Base-by-base conservation (phyloP, 1,140 invertebrate genomes). In the Drosophila rufa region DNA sequence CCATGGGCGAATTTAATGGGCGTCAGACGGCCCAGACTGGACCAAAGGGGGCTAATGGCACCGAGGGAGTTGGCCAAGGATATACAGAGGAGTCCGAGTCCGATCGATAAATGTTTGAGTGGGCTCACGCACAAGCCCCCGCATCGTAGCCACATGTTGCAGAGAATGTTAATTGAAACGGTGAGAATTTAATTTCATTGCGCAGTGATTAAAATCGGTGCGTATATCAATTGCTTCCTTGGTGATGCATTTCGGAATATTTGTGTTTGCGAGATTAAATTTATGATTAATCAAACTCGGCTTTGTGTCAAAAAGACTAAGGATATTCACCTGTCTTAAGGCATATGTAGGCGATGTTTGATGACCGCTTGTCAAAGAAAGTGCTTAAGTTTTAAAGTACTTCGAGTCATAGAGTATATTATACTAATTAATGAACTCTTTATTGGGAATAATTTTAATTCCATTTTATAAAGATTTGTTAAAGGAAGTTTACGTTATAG, bases 1-100 rank as follows among this genome's bases (percentile, higher is more conserved):
- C 79, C 48, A 59, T 40, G 27, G 51, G 12, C 25, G 55, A 89
- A 83, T 86, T 80, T 86, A 80, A 86, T 83, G 83, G 70, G 60
- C 80, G 47, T 75, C 64, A 58, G 61, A 79, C 76, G 65, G 11
- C 36, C 25, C 65, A 50, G 33, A 43, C 45, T 65, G 58, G 36
- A 17, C 59, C n/a, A 15, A 12, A 17, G 19, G 36, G 9, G 33
- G 19, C 53, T 40, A 64, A 42, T 33, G 50, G 48, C 51, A 27
- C 22, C 15, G 22, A 36, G 43, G 25, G 45, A 9, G 30, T 14
- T 15, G 15, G 9, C 1, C 22, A 19, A 25, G 27, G 17, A n/a
- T 57, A 19, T 43, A 42, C n/a, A 30, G 30, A 11, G 36, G 11
- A 36, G 30, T 11, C 25, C 36, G 42, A 62, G 22, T 25, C 22